Conservation (phyloP, 2,113 vertebrate species). For the Megaceryle torquata region DNA sequence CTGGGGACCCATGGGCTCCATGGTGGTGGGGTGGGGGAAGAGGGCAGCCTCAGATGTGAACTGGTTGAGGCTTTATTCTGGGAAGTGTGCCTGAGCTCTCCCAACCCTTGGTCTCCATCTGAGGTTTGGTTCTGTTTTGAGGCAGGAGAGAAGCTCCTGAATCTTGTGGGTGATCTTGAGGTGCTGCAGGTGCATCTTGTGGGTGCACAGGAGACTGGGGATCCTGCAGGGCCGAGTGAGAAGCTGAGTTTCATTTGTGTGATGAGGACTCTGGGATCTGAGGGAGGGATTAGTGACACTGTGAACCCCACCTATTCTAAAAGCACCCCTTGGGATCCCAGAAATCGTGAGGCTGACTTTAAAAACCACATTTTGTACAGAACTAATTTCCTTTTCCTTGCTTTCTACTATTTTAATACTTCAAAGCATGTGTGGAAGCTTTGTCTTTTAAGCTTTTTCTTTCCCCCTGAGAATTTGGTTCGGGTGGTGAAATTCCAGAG, state of each 20-base stretch:
- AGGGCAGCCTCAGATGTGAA: neutral
- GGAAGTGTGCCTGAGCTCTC: neutral
- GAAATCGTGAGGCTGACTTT: neutral
- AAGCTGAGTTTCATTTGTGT: neutral
- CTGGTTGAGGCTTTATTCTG: neutral
- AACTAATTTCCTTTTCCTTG: neutral
- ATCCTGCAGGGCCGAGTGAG: neutral
- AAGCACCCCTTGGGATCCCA: neutral
- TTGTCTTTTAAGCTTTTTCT: neutral
- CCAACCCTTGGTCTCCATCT: neutral
- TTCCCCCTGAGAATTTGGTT: neutral
- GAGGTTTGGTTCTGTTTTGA: neutral
- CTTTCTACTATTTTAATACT: neutral
- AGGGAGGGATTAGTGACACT: neutral
- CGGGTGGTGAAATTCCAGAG: neutral
- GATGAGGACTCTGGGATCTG: neutral
- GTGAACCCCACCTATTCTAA: accelerated
- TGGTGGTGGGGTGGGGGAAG: too few species aligned
- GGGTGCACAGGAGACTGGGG: neutral
- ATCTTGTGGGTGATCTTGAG: neutral
- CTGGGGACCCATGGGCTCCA: neutral
- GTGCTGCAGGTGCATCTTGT: neutral
- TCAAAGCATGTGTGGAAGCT: neutral
- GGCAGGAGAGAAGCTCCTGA: neutral
- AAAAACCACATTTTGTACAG: neutral